Conservation (phyloP, 2,113 vertebrate genomes). For the Grammomys dolichurus region DNA sequence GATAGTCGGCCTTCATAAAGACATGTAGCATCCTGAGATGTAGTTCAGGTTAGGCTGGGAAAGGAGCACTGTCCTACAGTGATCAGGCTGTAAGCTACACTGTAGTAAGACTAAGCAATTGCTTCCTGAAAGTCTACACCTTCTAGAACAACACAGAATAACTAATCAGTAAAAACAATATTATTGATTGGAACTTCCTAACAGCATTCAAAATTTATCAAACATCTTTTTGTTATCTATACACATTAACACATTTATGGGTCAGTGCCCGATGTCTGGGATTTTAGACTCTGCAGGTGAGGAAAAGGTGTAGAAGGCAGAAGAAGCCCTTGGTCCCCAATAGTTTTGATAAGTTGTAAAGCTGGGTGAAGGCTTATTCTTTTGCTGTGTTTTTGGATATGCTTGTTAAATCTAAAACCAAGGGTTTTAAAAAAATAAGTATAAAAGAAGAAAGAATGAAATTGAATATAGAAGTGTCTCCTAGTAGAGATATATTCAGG, state of each 20-base stretch:
- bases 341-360: slow-evolving; percentile 44
- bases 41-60: background rate
- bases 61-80: background rate
- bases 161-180: slow-evolving; percentile 34
- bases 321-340: background rate
- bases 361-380: slow-evolving; percentile 15
- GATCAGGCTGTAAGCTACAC: background rate
- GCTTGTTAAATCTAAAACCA: slow-evolving; percentile 56
- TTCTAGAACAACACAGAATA: slow-evolving; percentile 26
- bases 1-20: background rate
- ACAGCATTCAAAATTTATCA: slow-evolving; percentile 57
- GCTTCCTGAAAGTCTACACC: slow-evolving; percentile 50
- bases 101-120: slow-evolving; percentile 26
- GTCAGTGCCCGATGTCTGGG: slow-evolving; percentile 47
- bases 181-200: slow-evolving; percentile 54
- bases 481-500: background rate
- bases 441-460: slow-evolving; percentile 46
- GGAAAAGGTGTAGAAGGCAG: slow-evolving; percentile 20
- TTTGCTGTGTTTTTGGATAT: slow-evolving; percentile 54
- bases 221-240: slow-evolving; percentile 27
- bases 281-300: slow-evolving; percentile 53
- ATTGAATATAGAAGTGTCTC: slow-evolving; percentile 46
- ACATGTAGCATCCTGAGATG: background rate
- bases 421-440: background rate
- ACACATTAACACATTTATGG: slow-evolving; percentile 37